Evolutionary conservation across 2,888 invertebrate species (phyloP), one percentile per base, ranked within the genome.

Genomic region (Volucella inflata): DNA sequence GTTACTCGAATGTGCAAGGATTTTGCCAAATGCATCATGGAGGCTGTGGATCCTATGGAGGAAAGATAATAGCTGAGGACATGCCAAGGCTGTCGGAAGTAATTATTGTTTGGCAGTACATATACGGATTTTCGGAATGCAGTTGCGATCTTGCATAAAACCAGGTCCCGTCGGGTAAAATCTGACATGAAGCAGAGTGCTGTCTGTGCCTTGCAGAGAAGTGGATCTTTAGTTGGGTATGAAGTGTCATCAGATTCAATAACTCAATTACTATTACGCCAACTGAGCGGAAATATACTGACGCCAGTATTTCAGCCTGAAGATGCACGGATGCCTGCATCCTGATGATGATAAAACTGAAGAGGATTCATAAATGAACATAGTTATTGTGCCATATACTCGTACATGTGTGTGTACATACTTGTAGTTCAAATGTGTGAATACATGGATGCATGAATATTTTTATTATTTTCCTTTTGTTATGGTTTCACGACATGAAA

Each of bases 31-130:
- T 70, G 40, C 62, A 80, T 71, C 64, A 44, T 71, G 67, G 30
- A 30, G 36, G 44, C 51, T 57, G 55, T 59, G 46, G 38, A 67
- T 83, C 70, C 80, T 71, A 46, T 10, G 44, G 57, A 71, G 51
- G 59, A 40, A 53, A 59, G 48, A 59, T 64, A 21, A 16, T 36
- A 64, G 46, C 21, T 42, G 50, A 75, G 70, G 53, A 60, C 48
- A 44, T 68, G 62, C 14, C 55, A 62, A 64, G 53, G 74, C 50
- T 77, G 81, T 17, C 51, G 71, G 80, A 81, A 85, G 81, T 85
- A 85, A 85, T 85, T 85, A 85, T 72, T 81, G 80, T 80, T 80
- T 75, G 84, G 70, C 71, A 67, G 60, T 85, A 80, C 60, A n/a
- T n/a, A n/a, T n/a, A 46, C 81, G 62, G 60, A 81, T 80, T 85